A percentile compares a stretch with the other conserved stretches of the same genome.
Evolutionary conservation across 35 echinoderm and acorn worm species (phyloP).

Genomic region (Heliocidaris tuberculata): DNA sequence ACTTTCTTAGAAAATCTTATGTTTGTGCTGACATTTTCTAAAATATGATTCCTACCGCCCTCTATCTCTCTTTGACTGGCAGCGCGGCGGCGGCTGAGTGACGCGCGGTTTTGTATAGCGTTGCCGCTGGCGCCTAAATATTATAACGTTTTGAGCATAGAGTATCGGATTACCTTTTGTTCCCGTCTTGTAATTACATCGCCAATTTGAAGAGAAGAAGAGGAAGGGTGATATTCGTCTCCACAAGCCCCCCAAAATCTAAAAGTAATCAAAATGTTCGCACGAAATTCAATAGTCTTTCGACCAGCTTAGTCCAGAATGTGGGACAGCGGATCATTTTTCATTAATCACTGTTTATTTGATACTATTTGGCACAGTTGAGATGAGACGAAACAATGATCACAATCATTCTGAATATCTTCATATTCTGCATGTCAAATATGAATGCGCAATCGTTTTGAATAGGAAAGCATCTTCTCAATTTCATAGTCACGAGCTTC

Average conservation of each 20-base stretch:
- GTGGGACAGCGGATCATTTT: neutral
- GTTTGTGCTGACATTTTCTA: neutral
- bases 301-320: neutral
- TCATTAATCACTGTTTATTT: conserved; percentile 19
- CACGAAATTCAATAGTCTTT: neutral
- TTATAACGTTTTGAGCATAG: conserved; percentile 25
- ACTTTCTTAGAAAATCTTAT: neutral
- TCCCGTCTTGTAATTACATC: conserved; percentile 24
- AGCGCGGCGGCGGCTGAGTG: neutral
- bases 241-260: neutral
- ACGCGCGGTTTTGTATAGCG: neutral
- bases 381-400: neutral
- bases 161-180: conserved; percentile 37
- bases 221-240: neutral
- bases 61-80: neutral
- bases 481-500: no score
- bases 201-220: conserved; percentile 23
- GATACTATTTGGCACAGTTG: neutral
- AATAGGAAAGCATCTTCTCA: no score
- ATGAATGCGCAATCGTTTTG: no score
- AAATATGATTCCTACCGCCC: neutral
- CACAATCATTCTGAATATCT: neutral
- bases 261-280: neutral
- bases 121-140: neutral
- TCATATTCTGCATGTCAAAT: neutral